Evolutionary conservation across 2,888 invertebrate species (phyloP).

Genomic region (Aethes cnicana): DNA sequence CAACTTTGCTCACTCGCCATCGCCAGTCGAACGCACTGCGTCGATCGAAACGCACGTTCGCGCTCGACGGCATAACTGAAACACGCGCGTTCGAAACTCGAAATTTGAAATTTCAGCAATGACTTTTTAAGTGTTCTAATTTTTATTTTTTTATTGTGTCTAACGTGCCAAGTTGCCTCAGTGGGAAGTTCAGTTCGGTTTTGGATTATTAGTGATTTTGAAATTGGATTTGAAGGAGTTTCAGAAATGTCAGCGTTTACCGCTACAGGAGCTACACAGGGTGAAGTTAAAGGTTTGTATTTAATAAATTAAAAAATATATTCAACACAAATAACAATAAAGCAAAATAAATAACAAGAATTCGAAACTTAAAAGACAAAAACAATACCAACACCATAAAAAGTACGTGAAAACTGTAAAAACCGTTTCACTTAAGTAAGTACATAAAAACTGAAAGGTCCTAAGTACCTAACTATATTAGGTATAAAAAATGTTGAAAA

Average conservation of each 20-base stretch:
- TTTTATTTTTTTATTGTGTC: conserved; percentile 48
- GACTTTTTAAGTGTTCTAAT: conserved; percentile 32
- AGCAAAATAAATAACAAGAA: background rate
- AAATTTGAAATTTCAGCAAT: conserved; percentile 33
- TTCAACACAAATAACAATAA: no score
- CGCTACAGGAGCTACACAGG: conserved; percentile 55
- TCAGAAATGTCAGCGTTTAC: conserved; percentile 65
- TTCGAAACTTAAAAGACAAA: no score
- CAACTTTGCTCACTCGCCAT: conserved; percentile 57
- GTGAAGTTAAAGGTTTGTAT: conserved; percentile 67
- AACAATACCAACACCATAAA: no score
- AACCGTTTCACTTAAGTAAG: no score
- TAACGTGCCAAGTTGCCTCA: conserved; percentile 57
- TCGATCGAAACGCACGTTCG: conserved; percentile 37
- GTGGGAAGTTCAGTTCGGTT: conserved; percentile 50
- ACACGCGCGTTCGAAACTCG: conserved; percentile 35
- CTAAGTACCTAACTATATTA: no score
- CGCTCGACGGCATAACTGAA: conserved; percentile 11
- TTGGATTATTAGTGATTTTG: conserved; percentile 43
- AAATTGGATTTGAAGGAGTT: conserved; percentile 45
- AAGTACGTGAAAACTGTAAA: no score
- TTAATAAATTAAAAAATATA: background rate
- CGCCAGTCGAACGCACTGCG: conserved; percentile 63
- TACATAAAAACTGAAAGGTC: no score
- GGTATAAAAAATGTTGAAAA: no score